Base-by-base conservation (phyloP, 2,797 vertebrate species). In the Heliangelus exortis region DNA sequence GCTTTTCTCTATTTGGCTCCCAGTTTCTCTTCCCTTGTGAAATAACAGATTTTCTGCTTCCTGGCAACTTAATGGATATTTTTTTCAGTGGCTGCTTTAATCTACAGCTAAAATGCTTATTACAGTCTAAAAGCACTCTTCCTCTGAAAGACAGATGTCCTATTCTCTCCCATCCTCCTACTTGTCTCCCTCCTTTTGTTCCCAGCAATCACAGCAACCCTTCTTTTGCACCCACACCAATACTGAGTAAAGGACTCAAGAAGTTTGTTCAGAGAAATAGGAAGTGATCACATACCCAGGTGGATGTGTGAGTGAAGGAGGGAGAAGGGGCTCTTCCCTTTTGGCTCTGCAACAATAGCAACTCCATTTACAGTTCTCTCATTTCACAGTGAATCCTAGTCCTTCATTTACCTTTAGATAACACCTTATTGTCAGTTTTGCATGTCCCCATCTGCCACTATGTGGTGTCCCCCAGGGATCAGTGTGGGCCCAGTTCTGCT, bases 201-300 rank as follows among this genome's bases (percentile, higher is more conserved):
- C 54, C 53, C 63, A 87, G 62, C 25, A 36, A 33, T 28, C 33
- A 31, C 25, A 29, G 43, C 15, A n/a, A 20, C 33, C 18, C 21
- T 81, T 51, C n/a, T 51, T 50, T 39, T 23, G 12, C n/a, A 36
- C 4, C 25, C 13, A 77, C 47, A 12, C 23, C 66, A 36, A 26
- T 19, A 13, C 11, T 73, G 29, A 66, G 66, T 23, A 33, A 57
- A 61, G 28, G 39, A 63, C 51, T 15, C 23, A 57, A 45, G 31
- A 50, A 22, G 5, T 21, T 45, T 28, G 3, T 29, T 62, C 47
- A 50, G 11, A 19, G 31, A 51, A 61, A 72, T 59, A 8, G 7
- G 29, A 57, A 6, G 2, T 8, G 17, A 48, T 63, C 47, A 5
- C 1, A 1, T 7, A 59, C 6, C 34, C 29, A 25, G 9, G 14